Percentiles rank a stretch among this genome's conserved stretches.
These are phyloP conservation scores for Brachyrhaphis roseni DNA, from an alignment of 2,797 vertebrate genomes.

Conservation along the genomic window DNA sequence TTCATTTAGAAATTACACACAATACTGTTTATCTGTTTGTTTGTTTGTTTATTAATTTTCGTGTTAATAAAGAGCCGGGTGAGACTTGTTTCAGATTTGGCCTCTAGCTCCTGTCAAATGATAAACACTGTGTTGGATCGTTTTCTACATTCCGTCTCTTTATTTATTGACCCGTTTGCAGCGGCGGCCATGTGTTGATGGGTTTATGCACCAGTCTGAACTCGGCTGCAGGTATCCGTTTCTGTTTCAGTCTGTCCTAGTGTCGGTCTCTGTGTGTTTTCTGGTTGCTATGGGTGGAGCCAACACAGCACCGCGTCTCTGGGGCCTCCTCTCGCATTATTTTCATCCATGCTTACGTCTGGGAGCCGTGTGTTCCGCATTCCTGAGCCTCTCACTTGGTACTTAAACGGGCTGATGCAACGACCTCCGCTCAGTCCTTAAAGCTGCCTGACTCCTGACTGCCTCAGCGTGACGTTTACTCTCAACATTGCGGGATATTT, in stretches of 20 bases:
- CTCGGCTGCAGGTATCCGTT: not conserved
- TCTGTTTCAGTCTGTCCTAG: slow-evolving; percentile 17
- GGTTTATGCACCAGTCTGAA: not conserved
- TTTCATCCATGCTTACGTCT: slow-evolving; percentile 86
- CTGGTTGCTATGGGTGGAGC: slow-evolving; percentile 78
- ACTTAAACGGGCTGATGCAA: slow-evolving; percentile 96
- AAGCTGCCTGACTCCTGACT: slow-evolving; percentile 42
- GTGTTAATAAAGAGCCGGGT: not conserved
- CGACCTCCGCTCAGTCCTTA: slow-evolving; percentile 74
- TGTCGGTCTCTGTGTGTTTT: slow-evolving; percentile 72
- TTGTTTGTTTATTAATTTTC: not conserved
- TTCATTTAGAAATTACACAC: not conserved
- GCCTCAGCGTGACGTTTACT: slow-evolving; percentile 1
- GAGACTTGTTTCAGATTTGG: not conserved
- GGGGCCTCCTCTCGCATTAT: slow-evolving; percentile 62
- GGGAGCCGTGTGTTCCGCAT: slow-evolving; percentile 90
- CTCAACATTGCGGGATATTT: slow-evolving; percentile 44
- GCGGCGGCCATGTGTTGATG: slow-evolving; percentile 20
- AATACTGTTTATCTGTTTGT: no score
- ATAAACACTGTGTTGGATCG: slow-evolving; percentile 8
- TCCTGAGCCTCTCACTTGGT: slow-evolving; percentile 86
- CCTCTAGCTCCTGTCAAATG: not conserved
- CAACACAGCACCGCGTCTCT: slow-evolving; percentile 52
- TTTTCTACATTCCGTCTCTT: slow-evolving; percentile 36
- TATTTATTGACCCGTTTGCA: slow-evolving; percentile 29